Evolutionary conservation across 2,888 invertebrate genomes (phyloP).

Genomic region (Camponotus fellah): DNA sequence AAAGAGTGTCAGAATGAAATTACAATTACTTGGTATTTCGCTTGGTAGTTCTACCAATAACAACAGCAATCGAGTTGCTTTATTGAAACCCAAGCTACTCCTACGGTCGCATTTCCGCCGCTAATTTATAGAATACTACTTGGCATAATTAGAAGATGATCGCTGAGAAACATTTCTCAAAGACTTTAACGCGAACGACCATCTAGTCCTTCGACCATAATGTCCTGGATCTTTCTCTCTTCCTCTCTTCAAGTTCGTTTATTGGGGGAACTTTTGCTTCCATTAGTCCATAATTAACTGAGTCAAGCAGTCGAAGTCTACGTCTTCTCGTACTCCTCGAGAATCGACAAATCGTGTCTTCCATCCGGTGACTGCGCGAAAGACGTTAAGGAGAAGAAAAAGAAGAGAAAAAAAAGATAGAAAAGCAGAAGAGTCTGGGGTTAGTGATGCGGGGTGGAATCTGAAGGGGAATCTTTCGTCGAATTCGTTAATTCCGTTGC

Average conservation of each 20-base stretch:
- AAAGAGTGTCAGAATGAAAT: neutral
- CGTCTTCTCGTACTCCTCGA: constrained; percentile 18
- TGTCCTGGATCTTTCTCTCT: constrained; percentile 9
- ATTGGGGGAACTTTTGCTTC: constrained; percentile 61
- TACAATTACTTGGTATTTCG: neutral
- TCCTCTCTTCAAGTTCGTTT: constrained; percentile 43
- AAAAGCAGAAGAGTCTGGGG: neutral
- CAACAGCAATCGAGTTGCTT: neutral
- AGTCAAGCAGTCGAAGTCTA: constrained; percentile 59
- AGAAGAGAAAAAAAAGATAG: neutral
- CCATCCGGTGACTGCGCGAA: constrained; percentile 26
- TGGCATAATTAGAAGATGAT: constrained; percentile 28
- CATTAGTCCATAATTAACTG: constrained; percentile 66
- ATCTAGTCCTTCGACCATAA: constrained; percentile 23
- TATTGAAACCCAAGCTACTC: neutral
- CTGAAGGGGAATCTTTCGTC: constrained; percentile 52
- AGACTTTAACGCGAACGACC: constrained; percentile 33
- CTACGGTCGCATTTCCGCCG: neutral
- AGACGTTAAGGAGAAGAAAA: neutral
- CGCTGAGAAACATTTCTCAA: constrained; percentile 16
- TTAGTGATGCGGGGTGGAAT: constrained; percentile 18
- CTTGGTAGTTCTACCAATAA: constrained; percentile 1
- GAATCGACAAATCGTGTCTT: constrained; percentile 45
- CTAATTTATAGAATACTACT: constrained; percentile 42
- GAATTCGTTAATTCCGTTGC: constrained; percentile 73